Percentiles rank a stretch among this genome's conserved stretches.
phyloP scores from a whole-genome alignment of 2,888 invertebrate genomes.

The Taphrorychus bicolor region DNA sequence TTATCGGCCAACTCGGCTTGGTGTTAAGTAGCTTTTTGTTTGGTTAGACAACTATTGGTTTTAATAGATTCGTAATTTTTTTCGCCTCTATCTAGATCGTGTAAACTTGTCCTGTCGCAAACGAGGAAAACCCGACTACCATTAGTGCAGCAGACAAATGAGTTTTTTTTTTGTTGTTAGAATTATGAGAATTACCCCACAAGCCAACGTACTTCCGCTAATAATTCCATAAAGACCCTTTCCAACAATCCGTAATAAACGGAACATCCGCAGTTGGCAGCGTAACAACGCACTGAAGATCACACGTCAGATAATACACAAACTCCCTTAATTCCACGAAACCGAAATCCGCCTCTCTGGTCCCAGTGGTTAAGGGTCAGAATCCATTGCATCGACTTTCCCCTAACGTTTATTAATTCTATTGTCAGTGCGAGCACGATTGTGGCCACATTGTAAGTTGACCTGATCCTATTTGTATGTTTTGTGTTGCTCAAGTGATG shows the following conservation, averaged over 20 bases:
- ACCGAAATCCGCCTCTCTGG: slow-evolving; percentile 9
- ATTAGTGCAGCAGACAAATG: too few relatives aligned
- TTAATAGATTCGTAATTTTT: slow-evolving; percentile 1
- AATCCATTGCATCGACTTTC: slow-evolving; percentile 1
- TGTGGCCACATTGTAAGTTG: slow-evolving; percentile 50
- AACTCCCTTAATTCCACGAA: slow-evolving; percentile 18
- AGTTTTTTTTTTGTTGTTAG: too few relatives aligned
- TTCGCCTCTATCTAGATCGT: background rate
- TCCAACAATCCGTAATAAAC: slow-evolving; percentile 33
- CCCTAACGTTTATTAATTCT: slow-evolving; percentile 42
- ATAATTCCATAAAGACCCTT: slow-evolving; percentile 20
- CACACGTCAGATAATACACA: slow-evolving; percentile 37
- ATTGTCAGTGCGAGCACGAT: slow-evolving; percentile 46
- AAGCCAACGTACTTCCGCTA: background rate
- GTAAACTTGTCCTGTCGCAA: background rate
- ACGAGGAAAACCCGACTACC: background rate
- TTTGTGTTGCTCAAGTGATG: slow-evolving; percentile 44
- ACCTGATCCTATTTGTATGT: slow-evolving; percentile 50
- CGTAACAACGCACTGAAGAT: slow-evolving; percentile 32
- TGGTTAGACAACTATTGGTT: slow-evolving; percentile 16
- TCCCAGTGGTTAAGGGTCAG: slow-evolving; percentile 6
- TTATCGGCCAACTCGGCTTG: slow-evolving; percentile 29
- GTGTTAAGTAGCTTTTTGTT: slow-evolving; percentile 34
- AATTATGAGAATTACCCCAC: background rate
- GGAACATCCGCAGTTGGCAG: slow-evolving; percentile 38